Base-by-base conservation (phyloP, 64 coral and sea anemone genomes). In the Platygyra sinensis region DNA sequence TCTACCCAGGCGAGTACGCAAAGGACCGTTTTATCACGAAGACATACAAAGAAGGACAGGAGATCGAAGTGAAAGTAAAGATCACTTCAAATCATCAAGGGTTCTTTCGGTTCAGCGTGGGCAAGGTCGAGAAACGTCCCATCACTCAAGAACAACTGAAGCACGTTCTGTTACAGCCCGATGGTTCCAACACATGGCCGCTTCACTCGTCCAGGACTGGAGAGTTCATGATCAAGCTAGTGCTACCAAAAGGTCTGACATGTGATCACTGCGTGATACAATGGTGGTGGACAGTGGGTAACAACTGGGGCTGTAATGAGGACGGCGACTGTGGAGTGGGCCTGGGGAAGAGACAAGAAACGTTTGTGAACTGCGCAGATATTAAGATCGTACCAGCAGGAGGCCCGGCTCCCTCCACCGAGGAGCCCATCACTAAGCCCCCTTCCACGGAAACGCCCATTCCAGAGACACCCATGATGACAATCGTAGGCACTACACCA, bases 21-120 rank as follows among this genome's bases (percentile, higher is more conserved):
- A 91, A 71, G n/a, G 73, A 87, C 25, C 80, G 65, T 25, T 74
- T 73, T 14, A 91, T 94, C 15, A 93, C 91, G 30, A 88, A 88
- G 46, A 88, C 55, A 0, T 94, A 94, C 77, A 69, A 30, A 0
- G n/a, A 82, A 32, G 89, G 93, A 22, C 89, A 98, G 30, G 30
- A 59, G 25, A 92, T 98, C 65, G 72, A 31, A 24, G 89, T 92
- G 1, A 32, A 24, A 0, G 69, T 94, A 0, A 39, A 90, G 36
- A 65, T 93, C 10, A 93, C 91, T 0, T 80, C 85, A 19, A 92
- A 96, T 22, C 94, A 96, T 59, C 24, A 72, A 62, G 94, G 94
- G 27, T 76, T 73, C 72, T 92, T 92, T 60, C 65, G 60, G 61
- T 96, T 96, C 67, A 89, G 63, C 46, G 60, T 92, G 2, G 90